These are phyloP conservation scores for Lypha dubia DNA, from an alignment of 2,888 invertebrate genomes.

Conservation along the genomic window DNA sequence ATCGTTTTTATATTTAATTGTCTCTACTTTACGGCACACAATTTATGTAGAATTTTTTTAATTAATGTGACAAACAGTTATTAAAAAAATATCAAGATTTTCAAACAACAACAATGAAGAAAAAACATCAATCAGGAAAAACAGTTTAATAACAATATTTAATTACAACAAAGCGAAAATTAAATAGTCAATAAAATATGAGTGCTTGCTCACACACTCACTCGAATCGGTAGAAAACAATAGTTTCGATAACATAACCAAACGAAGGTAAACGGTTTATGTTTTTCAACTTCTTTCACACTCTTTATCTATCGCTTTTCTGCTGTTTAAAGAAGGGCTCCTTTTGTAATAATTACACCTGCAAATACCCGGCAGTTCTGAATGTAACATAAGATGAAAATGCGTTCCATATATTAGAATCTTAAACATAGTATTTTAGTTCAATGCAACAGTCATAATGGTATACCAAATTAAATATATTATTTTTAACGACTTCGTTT, in stretches of 20 bases:
- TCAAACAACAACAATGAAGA: constrained; percentile 10
- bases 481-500: too few species aligned
- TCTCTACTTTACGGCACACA: not conserved
- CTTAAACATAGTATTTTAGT: too few species aligned
- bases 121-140: not conserved
- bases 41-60: not conserved
- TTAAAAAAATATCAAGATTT: constrained; percentile 29
- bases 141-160: constrained; percentile 2
- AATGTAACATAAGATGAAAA: too few species aligned
- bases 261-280: not conserved
- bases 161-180: constrained; percentile 4
- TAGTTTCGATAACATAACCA: not conserved
- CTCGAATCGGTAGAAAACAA: constrained; percentile 18
- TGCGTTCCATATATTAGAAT: too few species aligned
- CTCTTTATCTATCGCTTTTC: not conserved
- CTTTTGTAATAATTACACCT: not conserved
- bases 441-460: too few species aligned
- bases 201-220: not conserved
- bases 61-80: constrained; percentile 7
- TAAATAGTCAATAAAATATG: constrained; percentile 20
- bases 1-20: not conserved
- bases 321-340: not conserved
- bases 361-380: constrained; percentile 16
- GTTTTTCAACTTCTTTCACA: not conserved
- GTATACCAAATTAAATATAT: too few species aligned